Conservation (phyloP, 2,113 vertebrate species). For the Phylloscopus trochiloides region DNA sequence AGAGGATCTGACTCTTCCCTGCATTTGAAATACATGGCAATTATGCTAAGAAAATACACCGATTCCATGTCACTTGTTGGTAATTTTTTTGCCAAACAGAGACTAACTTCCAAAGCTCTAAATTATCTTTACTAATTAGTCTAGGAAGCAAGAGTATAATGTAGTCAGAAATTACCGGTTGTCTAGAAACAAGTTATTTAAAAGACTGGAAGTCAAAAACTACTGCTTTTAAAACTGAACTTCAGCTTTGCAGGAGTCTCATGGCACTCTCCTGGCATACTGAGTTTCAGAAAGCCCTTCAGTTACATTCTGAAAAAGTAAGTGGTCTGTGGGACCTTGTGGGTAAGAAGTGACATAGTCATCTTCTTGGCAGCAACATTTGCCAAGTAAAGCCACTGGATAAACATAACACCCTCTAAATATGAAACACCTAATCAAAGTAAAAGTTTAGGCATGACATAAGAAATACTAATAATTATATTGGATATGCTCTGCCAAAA, state of each 20-base stretch:
- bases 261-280: constrained; percentile 12
- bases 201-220: background rate
- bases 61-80: background rate
- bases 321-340: constrained; percentile 20
- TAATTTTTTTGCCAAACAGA: constrained; percentile 4
- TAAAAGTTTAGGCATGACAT: constrained; percentile 51
- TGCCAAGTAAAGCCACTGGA: constrained; percentile 30
- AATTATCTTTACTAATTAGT: background rate
- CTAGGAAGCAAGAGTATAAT: background rate
- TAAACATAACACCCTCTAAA: constrained; percentile 38
- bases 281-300: constrained; percentile 27
- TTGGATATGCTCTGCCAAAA: constrained; percentile 32
- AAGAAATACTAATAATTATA: constrained; percentile 54
- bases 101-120: background rate
- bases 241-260: constrained; percentile 53
- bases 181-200: background rate
- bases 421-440: constrained; percentile 44
- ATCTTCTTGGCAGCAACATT: constrained; percentile 36
- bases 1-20: background rate
- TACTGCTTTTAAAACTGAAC: background rate
- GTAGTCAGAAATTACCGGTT: background rate
- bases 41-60: background rate
- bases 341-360: constrained; percentile 37
- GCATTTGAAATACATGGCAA: background rate
- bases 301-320: constrained; percentile 29